A percentile compares a stretch with the other conserved stretches of the same genome.
These are phyloP conservation scores for Centruroides sculpturatus DNA, from an alignment of 1,140 invertebrate genomes.

Conservation along the genomic window DNA sequence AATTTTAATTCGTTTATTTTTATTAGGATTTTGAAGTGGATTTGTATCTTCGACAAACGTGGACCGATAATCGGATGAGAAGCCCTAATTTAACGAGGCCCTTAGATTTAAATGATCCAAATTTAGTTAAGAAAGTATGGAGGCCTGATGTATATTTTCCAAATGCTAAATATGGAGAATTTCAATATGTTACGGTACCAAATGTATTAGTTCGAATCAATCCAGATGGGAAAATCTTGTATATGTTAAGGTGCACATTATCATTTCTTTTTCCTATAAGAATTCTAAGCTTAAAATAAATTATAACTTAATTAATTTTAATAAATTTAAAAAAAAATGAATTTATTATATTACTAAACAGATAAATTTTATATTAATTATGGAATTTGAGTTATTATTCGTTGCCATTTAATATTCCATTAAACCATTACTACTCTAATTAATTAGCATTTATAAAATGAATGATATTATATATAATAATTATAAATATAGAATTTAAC, in stretches of 20 bases:
- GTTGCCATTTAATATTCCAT: too few relatives aligned
- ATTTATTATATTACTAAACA: too few relatives aligned
- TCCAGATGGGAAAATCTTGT: slow-evolving; percentile 43
- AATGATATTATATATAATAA: too few relatives aligned
- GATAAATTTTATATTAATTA: too few relatives aligned
- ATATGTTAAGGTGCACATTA: slow-evolving; percentile 38
- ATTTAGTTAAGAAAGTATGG: slow-evolving; percentile 43
- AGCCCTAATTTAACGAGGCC: slow-evolving; percentile 34
- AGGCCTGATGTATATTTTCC: slow-evolving; percentile 50
- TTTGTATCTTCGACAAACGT: slow-evolving; percentile 40
- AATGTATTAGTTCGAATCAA: slow-evolving; percentile 49
- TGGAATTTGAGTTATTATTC: too few relatives aligned
- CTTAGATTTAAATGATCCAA: slow-evolving; percentile 39
- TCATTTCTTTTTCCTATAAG: background rate
- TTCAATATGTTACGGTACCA: slow-evolving; percentile 47
- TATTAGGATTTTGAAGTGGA: slow-evolving; percentile 43
- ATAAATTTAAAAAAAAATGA: too few relatives aligned
- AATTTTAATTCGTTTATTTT: background rate
- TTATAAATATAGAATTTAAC: too few relatives aligned
- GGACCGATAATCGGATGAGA: slow-evolving; percentile 38
- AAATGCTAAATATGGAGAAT: slow-evolving; percentile 48
- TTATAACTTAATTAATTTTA: too few relatives aligned
- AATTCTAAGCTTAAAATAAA: too few relatives aligned
- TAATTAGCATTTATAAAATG: too few relatives aligned
- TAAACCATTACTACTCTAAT: too few relatives aligned